Evolutionary conservation across 1,140 invertebrate genomes (phyloP).

Genomic region (Penaeus chinensis): DNA sequence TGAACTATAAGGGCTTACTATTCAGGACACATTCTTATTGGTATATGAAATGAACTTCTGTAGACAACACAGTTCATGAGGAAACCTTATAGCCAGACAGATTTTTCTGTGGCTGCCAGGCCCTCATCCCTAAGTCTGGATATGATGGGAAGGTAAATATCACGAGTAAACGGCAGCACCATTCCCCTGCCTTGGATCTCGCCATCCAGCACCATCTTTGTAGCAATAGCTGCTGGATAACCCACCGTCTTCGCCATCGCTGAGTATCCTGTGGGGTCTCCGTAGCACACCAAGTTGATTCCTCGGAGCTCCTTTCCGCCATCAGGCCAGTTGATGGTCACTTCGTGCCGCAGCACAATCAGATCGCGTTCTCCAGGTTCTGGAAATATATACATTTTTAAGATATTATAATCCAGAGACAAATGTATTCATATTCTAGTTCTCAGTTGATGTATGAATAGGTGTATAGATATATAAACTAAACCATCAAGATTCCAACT

Average conservation of each 20-base stretch:
- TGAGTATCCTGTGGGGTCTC: constrained; percentile 85
- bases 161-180: constrained; percentile 86
- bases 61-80: too few relatives aligned
- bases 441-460: neutral
- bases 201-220: constrained; percentile 88
- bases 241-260: constrained; percentile 99
- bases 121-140: constrained; percentile 86
- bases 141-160: constrained; percentile 92
- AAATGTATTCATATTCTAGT: neutral
- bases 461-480: neutral
- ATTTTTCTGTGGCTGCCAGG: constrained; percentile 78
- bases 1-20: too few relatives aligned
- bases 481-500: neutral
- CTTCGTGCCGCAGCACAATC: constrained; percentile 92
- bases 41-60: too few relatives aligned
- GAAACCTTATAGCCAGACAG: constrained; percentile 20
- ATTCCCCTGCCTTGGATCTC: constrained; percentile 96
- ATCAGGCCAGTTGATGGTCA: constrained; percentile 92
- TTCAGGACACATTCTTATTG: too few relatives aligned
- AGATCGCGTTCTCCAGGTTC: constrained; percentile 86
- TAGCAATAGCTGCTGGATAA: constrained; percentile 93
- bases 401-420: neutral
- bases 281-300: constrained; percentile 94
- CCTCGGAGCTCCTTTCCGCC: constrained; percentile 84
- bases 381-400: neutral